Evolutionary conservation across 2,113 vertebrate species (phyloP), one percentile per base, ranked within the genome.

Genomic region (Cyprinodon brontotheroides): DNA sequence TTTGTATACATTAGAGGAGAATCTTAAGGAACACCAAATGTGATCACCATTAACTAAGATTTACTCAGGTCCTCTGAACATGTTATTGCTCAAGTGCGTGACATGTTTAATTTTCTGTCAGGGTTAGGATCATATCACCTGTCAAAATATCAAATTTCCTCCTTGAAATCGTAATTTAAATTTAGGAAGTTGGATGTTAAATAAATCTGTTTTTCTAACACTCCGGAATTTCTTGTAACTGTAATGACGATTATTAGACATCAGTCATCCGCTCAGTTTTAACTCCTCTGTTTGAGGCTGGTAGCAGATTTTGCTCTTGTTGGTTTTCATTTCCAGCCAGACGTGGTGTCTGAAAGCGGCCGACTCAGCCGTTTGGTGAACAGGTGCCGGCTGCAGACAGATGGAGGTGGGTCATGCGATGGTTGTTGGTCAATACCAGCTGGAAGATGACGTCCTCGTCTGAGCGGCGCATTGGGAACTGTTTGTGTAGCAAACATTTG

Each of bases 361-460:
- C 50, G 50, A 57, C 50, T 57, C 20, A 57, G 50, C 50, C 6
- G 50, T 57, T 57, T 57, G 17, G 50, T 9, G 50, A 57, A 8
- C 50, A 57, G 50, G 50, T 57, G 50, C 17, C n/a, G 50, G 2
- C 50, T 57, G 50, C 50, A 57, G 20, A 57, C 50, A 57, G 50
- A 57, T 57, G 50, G 50, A 57, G 50, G 50, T 14, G 2, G 50
- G 50, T 20, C 72, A 12, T 63, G 17, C 22, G 70, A 79, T 60
- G 14, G 70, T 36, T 20, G n/a, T 38, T 15, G 38, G 62, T 65
- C 61, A 14, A 10, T 45, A 57, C n/a, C 41, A 40, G 13, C 73
- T 72, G 74, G 62, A 72, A 65, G 12, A 22, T 12, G 61, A 62
- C 20, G n/a, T 74, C 72, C 50, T 8, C 41, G 63, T 78, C 38